Conservation (phyloP, 2,888 invertebrate species). For the Sinhomidia bicolor region DNA sequence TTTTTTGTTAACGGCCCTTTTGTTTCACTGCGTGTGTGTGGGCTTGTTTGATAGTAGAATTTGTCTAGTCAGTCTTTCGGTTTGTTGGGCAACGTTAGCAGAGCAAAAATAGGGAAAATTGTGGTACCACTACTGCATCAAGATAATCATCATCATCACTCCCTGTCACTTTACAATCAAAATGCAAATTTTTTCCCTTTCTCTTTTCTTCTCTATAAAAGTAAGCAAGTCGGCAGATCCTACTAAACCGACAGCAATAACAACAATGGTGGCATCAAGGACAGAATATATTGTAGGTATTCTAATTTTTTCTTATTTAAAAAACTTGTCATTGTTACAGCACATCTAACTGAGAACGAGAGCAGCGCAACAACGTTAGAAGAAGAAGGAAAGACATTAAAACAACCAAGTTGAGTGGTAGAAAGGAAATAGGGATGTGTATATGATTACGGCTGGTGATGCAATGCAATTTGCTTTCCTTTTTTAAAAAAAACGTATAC, state of each 20-base stretch:
- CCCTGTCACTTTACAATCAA: conserved; percentile 63
- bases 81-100: no score
- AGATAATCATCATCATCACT: conserved; percentile 3
- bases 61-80: no score
- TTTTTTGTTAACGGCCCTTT: no score
- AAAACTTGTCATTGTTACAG: neutral
- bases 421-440: no score
- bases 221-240: neutral
- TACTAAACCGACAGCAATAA: neutral
- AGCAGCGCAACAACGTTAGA: neutral
- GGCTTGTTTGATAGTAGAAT: no score
- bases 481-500: no score
- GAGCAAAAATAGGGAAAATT: no score
- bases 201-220: neutral
- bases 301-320: neutral
- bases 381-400: neutral
- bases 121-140: neutral
- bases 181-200: conserved; percentile 54
- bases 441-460: no score
- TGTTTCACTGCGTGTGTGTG: no score
- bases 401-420: neutral
- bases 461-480: neutral
- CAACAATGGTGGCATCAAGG: neutral
- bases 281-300: neutral
- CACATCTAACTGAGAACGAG: neutral